Evolutionary conservation across 2,888 invertebrate species (phyloP), one percentile per base, ranked within the genome.

Genomic region (Noctuana brunneofusca): DNA sequence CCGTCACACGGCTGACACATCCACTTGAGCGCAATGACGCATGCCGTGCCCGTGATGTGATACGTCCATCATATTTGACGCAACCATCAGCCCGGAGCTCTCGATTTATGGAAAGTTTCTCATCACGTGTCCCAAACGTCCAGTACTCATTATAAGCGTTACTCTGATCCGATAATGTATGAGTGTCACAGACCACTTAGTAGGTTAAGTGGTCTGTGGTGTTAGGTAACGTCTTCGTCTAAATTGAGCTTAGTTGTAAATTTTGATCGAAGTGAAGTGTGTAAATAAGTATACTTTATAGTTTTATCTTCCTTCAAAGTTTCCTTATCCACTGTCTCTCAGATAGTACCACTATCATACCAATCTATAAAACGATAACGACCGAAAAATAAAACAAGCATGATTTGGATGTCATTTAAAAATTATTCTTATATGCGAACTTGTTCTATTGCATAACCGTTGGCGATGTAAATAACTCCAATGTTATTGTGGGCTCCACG

Each of bases 381-480:
- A 27, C 3, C 5, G 1, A 1, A 1, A 8, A 16, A 46, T 1
- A 11, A 18, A 46, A 46, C 20, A 11, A 9, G 20, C 2, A n/a
- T 11, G 18, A 8, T 18, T 46, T 46, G 18, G 9, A 6, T 30
- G 16, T 52, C 30, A 16, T 24, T 9, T 52, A n/a, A 18, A 57
- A 57, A 16, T 1, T 20, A 12, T 32, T 57, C 52, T 12, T 41
- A 30, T 41, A 52, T 30, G 16, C 16, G 24, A 50, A 16, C 52
- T 41, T 30, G 58, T 52, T 58, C 24, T 49, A n/a, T 58, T 53
- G 53, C 20, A 52, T 53, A 59, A 59, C 14, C 14, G 14, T 32
- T 43, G 18, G 32, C 52, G 41, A 14, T 43, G 53, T 46, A 46
- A 59, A 32, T 53, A 59, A 22, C 43, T 50, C 18, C 20, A n/a